These are phyloP conservation scores for Epinotia demarniana DNA, from an alignment of 2,888 invertebrate genomes.

Conservation along the genomic window DNA sequence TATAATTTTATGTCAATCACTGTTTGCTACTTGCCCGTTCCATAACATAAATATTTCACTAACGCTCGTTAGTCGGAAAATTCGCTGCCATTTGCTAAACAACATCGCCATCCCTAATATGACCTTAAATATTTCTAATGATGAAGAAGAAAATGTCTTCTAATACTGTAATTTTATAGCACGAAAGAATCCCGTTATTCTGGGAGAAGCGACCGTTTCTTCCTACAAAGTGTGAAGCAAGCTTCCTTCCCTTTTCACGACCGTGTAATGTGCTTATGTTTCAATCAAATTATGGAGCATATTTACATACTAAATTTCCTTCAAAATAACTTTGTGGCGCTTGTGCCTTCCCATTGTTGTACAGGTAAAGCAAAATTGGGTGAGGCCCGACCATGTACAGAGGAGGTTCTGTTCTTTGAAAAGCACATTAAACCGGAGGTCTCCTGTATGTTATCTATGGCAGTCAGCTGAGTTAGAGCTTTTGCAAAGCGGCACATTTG, in stretches of 20 bases:
- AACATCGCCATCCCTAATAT: constrained; percentile 11
- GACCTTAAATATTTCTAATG: constrained; percentile 9
- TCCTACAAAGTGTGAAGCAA: neutral
- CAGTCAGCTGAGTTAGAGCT: too few relatives aligned
- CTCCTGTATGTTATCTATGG: too few relatives aligned
- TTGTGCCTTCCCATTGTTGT: too few relatives aligned
- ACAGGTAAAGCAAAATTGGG: too few relatives aligned
- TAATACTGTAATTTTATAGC: neutral
- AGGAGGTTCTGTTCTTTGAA: too few relatives aligned
- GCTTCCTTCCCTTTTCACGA: neutral
- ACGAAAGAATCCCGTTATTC: neutral
- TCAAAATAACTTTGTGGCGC: too few relatives aligned
- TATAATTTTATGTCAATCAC: neutral
- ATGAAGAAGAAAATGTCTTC: neutral
- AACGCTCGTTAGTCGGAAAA: constrained; percentile 55
- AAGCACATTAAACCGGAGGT: too few relatives aligned
- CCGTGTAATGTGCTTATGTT: too few relatives aligned
- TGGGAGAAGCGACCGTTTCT: neutral
- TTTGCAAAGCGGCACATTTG: too few relatives aligned
- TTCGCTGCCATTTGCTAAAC: constrained; percentile 44
- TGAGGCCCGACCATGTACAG: too few relatives aligned
- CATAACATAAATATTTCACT: constrained; percentile 62
- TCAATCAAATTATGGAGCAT: too few relatives aligned
- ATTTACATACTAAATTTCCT: too few relatives aligned
- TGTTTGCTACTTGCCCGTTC: neutral